Base-by-base conservation (phyloP, 2,797 vertebrate genomes). In the Brachymystax lenok region DNA sequence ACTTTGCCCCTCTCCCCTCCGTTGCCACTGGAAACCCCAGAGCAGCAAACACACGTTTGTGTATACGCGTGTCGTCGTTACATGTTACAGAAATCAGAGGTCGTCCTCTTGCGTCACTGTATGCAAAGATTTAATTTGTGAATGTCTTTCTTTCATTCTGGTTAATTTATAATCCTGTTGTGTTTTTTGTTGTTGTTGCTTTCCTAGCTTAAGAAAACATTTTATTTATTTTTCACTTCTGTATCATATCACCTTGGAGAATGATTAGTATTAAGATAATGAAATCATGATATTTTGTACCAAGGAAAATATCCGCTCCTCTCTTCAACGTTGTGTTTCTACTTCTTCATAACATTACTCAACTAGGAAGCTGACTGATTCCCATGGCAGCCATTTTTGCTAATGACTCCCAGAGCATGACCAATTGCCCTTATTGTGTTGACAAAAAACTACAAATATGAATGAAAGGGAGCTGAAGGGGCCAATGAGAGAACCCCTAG, bases 141-240 rank as follows among this genome's bases (percentile, higher is more conserved):
- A 93, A 93, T 93, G 90, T 93, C 79, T 35, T 79, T 89, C 79
- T 54, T 75, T 59, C 66, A 80, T 86, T 86, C 85, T 85, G 92
- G 88, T 94, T 95, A 93, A 95, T 94, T 95, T 95, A 95, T 93
- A 93, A 93, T 93, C 92, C 89, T 90, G 79, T 88, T 92, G 81
- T 89, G 84, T 77, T 87, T 91, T 61, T 73, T 35, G 24, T 73
- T 56, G 77, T 78, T 79, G 66, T 93, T 71, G 63, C 85, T 91
- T 82, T 83, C 90, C 82, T 92, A 92, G 89, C 86, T 90, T 90
- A 89, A 93, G 86, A 84, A 21, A 61, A 86, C 85, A 87, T 87
- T 79, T 91, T 90, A 89, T 95, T 95, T 94, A 94, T 95, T 94
- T 92, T 91, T 91, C 86, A 83, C 85, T 85, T 87, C 88, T 88